A percentile compares a stretch with the other conserved stretches of the same genome.
Conservation (phyloP, 2,888 invertebrate genomes). For the Parnassius apollo region DNA sequence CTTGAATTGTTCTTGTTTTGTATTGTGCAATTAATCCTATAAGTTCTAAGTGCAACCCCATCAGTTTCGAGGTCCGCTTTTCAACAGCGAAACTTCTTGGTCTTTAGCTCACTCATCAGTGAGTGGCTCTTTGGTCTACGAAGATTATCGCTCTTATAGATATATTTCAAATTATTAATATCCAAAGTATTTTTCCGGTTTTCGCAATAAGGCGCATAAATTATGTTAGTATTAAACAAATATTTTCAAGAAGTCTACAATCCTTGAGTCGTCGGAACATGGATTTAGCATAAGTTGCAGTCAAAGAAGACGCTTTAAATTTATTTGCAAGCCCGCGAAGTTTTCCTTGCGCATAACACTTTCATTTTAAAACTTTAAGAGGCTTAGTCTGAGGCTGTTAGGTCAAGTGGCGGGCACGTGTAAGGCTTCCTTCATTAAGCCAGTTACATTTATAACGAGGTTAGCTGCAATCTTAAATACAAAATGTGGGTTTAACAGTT, state of each 20-base stretch:
- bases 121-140: no score
- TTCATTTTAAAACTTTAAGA: constrained; percentile 52
- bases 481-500: constrained; percentile 13
- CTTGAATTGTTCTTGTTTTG: no score
- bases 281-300: constrained; percentile 26
- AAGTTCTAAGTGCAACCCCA: no score
- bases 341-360: constrained; percentile 37
- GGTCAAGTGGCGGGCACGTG: constrained; percentile 59
- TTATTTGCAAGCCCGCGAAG: constrained; percentile 22
- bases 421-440: constrained; percentile 62
- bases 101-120: no score
- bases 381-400: constrained; percentile 56
- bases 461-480: constrained; percentile 23
- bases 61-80: no score
- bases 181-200: no score
- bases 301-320: constrained; percentile 25
- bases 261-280: constrained; percentile 28
- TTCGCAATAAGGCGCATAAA: no score
- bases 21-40: no score
- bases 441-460: constrained; percentile 56
- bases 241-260: not conserved
- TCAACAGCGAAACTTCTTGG: no score
- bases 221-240: no score
- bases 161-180: no score
- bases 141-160: no score